Evolutionary conservation across 1,140 invertebrate genomes (phyloP).

Genomic region (Danaus melanippus): DNA sequence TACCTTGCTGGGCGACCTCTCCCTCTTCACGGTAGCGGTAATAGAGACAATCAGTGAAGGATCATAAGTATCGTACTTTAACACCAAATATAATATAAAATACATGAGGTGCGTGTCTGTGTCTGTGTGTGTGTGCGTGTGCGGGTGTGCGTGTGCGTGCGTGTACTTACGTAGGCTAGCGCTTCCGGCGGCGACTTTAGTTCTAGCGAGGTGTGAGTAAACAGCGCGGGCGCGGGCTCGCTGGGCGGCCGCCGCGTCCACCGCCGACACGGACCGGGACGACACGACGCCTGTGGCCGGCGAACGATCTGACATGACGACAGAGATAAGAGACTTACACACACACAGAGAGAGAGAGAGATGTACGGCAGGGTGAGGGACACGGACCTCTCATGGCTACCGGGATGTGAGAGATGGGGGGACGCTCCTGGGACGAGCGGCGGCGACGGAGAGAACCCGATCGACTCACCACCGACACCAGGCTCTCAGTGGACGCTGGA

Average conservation of each 20-base stretch:
- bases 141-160: conserved; percentile 1
- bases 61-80: no score
- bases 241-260: conserved; percentile 91
- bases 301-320: conserved; percentile 34
- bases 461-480: conserved; percentile 49
- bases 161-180: conserved; percentile 83
- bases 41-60: no score
- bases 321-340: no score
- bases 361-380: no score
- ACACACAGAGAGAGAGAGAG: no score
- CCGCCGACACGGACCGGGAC: conserved; percentile 89
- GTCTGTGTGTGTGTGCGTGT: not conserved
- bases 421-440: conserved; percentile 60
- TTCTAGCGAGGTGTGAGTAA: conserved; percentile 83
- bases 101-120: conserved; percentile 1
- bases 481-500: conserved; percentile 57
- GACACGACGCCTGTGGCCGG: conserved; percentile 23
- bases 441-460: conserved; percentile 56
- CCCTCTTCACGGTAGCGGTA: conserved; percentile 62
- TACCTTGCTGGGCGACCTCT: conserved; percentile 74
- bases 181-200: conserved; percentile 79
- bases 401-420: conserved; percentile 64
- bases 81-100: conserved; percentile 37
- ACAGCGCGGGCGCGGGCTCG: conserved; percentile 85
- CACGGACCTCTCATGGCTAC: conserved; percentile 60